These are phyloP conservation scores for Periplaneta americana DNA, from an alignment of 1,140 invertebrate genomes.

Conservation along the genomic window DNA sequence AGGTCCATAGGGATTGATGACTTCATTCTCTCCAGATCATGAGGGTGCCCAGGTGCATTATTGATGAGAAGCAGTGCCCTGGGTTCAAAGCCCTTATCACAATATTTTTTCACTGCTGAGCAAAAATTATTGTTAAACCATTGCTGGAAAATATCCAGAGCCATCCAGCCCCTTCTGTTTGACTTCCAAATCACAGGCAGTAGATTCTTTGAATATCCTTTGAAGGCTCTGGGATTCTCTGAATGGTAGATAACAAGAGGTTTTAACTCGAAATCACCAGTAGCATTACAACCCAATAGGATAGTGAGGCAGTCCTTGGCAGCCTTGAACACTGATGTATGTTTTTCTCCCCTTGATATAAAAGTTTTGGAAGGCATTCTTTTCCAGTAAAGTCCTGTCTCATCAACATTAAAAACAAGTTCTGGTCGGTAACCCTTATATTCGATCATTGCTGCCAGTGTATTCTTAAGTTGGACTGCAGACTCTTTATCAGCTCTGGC, in stretches of 20 bases:
- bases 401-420: slow-evolving; percentile 38
- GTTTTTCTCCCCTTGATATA: slow-evolving; percentile 22
- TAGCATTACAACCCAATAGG: slow-evolving; percentile 35
- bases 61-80: slow-evolving; percentile 42
- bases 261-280: slow-evolving; percentile 37
- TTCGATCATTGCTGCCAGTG: slow-evolving; percentile 34
- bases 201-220: slow-evolving; percentile 30
- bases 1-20: slow-evolving; percentile 33
- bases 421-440: slow-evolving; percentile 32
- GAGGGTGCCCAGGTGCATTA: slow-evolving; percentile 36
- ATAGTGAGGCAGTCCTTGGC: slow-evolving; percentile 41
- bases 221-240: slow-evolving; percentile 36
- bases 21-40: slow-evolving; percentile 25
- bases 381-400: slow-evolving; percentile 42
- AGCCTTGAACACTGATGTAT: slow-evolving; percentile 35
- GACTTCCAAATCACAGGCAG: slow-evolving; percentile 37
- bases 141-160: slow-evolving; percentile 32
- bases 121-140: slow-evolving; percentile 33
- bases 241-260: slow-evolving; percentile 38
- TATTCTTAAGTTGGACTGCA: slow-evolving; percentile 29
- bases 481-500: slow-evolving; percentile 26
- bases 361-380: slow-evolving; percentile 38
- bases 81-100: slow-evolving; percentile 33
- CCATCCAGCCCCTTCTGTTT: slow-evolving; percentile 39
- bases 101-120: slow-evolving; percentile 29